phyloP scores from a whole-genome alignment of 2,888 invertebrate genomes.

The Pachydiplax longipennis region DNA sequence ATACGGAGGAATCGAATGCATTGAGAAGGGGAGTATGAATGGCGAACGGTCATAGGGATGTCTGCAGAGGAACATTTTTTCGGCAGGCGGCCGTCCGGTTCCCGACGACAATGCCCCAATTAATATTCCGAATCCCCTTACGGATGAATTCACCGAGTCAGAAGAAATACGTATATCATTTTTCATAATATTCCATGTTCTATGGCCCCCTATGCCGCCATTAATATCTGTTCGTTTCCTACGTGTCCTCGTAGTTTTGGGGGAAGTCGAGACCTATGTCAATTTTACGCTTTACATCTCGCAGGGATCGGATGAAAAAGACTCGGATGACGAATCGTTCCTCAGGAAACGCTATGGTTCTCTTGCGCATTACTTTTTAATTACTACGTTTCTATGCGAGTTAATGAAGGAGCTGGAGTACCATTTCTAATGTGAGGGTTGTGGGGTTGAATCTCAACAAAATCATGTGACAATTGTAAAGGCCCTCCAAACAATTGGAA shows the following conservation, averaged over 20 bases:
- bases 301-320: too few species aligned
- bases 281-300: not conserved
- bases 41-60: not conserved
- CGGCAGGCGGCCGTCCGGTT: not conserved
- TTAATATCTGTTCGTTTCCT: not conserved
- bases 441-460: too few species aligned
- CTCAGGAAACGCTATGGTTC: too few species aligned
- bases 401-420: too few species aligned
- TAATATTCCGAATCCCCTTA: not conserved
- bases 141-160: not conserved
- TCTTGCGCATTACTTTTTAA: too few species aligned
- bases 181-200: not conserved
- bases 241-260: not conserved
- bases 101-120: constrained; percentile 17
- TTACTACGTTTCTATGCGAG: too few species aligned
- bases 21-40: not conserved
- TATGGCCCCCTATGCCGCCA: not conserved
- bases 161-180: constrained; percentile 33
- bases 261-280: not conserved
- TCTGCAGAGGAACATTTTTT: not conserved
- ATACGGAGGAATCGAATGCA: not conserved
- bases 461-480: too few species aligned
- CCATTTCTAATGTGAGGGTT: too few species aligned
- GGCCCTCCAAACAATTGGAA: too few species aligned
- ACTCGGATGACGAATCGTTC: too few species aligned